Evolutionary conservation across 2,797 vertebrate species (phyloP), one percentile per base, ranked within the genome.

Genomic region (Bradypodion pumilum): DNA sequence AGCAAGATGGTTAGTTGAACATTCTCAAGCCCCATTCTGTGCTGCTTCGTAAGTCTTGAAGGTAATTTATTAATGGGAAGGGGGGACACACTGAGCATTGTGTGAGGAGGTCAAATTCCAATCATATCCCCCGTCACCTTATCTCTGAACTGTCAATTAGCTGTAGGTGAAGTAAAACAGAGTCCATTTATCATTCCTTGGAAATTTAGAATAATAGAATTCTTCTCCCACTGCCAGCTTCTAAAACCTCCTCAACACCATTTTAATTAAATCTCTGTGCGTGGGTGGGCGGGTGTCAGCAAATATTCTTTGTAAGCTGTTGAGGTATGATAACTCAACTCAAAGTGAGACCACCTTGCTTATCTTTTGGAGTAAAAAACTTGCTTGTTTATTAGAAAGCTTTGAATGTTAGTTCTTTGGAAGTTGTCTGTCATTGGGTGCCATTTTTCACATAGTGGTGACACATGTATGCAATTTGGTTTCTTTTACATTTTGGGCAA

Each of bases 131-230:
- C 76, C 77, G 25, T 81, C 0, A 3, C 82, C 78, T 92, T 93
- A 93, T 95, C 94, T 94, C 81, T 0, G 0, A 76, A 83, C 84
- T 88, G 87, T 89, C 0, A 1, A 49, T 56, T 0, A 1, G 76
- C 68, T 62, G 25, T 2, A 1, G 56, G 78, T 88, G 91, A 91
- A 83, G 86, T 87, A 90, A 91, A 89, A 76, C 91, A 93, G 92
- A 87, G 85, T 35, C 0, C 0, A 78, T 40, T 75, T 78, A 80
- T 85, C 63, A 56, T 35, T 62, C 46, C 46, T n/a, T 25, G 0
- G 1, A 66, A 80, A 79, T 68, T 84, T 42, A 74, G 56, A 35
- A 29, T 27, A 0, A 32, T 69, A 35, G 79, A 84, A 73, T 79
- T 74, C 65, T 72, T 81, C 37, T n/a, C 35, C 69, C 7, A 49